A percentile compares a stretch with the other conserved stretches of the same genome.
Evolutionary conservation across 2,888 invertebrate species (phyloP).

Genomic region (Carabus problematicus): DNA sequence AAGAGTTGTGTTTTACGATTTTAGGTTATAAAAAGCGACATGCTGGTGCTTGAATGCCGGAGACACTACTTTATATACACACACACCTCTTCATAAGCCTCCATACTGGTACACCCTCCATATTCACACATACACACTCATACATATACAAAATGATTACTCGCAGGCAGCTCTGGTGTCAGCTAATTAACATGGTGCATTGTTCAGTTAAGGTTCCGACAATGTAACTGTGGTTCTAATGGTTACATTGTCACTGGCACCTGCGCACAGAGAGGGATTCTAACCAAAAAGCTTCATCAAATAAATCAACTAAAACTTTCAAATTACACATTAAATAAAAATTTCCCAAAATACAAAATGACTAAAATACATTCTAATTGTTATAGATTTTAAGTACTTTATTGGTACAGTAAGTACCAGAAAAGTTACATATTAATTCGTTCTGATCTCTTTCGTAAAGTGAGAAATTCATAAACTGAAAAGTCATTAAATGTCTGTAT

Average conservation of each 20-base stretch:
- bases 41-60: neutral
- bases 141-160: conserved; percentile 11
- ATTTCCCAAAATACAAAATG: too few relatives aligned
- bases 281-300: too few relatives aligned
- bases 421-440: too few relatives aligned
- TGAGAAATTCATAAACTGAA: too few relatives aligned
- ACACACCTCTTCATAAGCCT: neutral
- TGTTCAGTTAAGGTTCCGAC: conserved; percentile 18
- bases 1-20: conserved; percentile 5
- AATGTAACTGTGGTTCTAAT: conserved; percentile 9
- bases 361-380: too few relatives aligned
- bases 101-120: neutral
- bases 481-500: too few relatives aligned
- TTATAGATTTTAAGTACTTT: too few relatives aligned
- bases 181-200: conserved; percentile 20
- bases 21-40: conserved; percentile 8
- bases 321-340: too few relatives aligned
- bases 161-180: conserved; percentile 12
- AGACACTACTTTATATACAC: conserved; percentile 10
- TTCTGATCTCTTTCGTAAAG: too few relatives aligned
- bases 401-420: too few relatives aligned
- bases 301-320: too few relatives aligned
- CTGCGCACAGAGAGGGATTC: neutral
- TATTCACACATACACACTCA: neutral
- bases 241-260: conserved; percentile 10